Base-by-base conservation (phyloP, 2,888 invertebrate species). In the Nycteola revayana region DNA sequence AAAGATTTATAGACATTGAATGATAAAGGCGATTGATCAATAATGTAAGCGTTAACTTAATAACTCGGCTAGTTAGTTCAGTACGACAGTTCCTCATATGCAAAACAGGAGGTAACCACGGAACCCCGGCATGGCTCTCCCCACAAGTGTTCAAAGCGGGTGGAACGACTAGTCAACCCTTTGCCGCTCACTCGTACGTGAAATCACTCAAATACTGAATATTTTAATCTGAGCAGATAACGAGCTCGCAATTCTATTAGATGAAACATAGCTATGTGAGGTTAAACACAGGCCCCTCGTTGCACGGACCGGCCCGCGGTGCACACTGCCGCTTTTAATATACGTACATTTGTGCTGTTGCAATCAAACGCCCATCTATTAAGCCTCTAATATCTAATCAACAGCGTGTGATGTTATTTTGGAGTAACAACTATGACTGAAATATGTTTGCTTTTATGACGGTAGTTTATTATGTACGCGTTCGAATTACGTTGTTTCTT, bases 171-270 rank as follows among this genome's bases (percentile, higher is more conserved):
- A 85, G 84, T 81, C 85, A 88, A 86, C 88, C 88, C 88, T 88
- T 88, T 88, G 86, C 79, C 86, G 85, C 75, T 73, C 88, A 85
- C 79, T 88, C 88, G 77, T 75, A 87, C 88, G 88, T 88, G 84
- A 88, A 88, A 88, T 88, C 88, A 88, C 87, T 88, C 88, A 87
- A 88, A 88, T 88, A 87, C 87, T 88, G 87, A 88, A 88, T 88
- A 88, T 88, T 88, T 88, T 88, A 88, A 88, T 88, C 88, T 87
- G 86, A 80, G 77, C 87, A 87, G 86, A 88, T 88, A 88, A 88
- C 88, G 85, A 88, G 88, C 81, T 86, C 79, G 80, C 85, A 85
- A 87, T 88, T 86, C 85, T 88, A 86, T 88, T 88, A 86, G 85
- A 87, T 81, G 86, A 76, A 84, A 83, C 83, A 82, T 81, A 78